Evolutionary conservation across 2,888 invertebrate species (phyloP), one percentile per base, ranked within the genome.

Genomic region (Margaritifera margaritifera): DNA sequence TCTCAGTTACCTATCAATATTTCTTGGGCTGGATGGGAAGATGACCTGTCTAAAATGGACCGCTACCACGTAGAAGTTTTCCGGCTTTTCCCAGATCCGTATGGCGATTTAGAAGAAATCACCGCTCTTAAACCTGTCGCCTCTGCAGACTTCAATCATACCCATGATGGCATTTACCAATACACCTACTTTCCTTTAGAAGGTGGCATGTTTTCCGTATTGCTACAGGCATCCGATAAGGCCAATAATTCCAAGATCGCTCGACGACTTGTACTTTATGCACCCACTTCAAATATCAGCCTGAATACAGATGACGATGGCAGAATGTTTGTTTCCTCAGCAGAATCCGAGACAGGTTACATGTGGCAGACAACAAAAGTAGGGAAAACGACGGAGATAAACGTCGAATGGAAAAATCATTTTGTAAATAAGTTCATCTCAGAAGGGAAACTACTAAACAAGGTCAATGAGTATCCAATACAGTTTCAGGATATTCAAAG

Each of bases 171-270:
- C 27, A 19, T 50, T 6, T 57, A 59, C 8, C 25, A n/a, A 19
- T n/a, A 64, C 0, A 56, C 50, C 11, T 79, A 74, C 66, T 74
- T 52, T 8, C 75, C 78, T 4, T 19, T 62, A 2, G 71, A 69
- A 25, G 72, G 77, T 0, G 82, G 82, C 8, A 66, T 80, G 62
- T 83, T 31, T 54, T 70, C 70, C 57, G 62, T 79, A 6, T 68
- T 82, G 18, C 63, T 83, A 53, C 77, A 80, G 54, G 73, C 69
- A 1, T 31, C 68, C 2, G 83, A 83, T 58, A 70, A 58, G 15
- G 77, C 83, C 55, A 83, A 83, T 68, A 83, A 83, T 66, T 79
- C 81, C 11, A 68, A 64, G 31, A 74, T 72, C 42, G 60, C 62
- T 20, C 64, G 81, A n/a, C 70, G 80, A 15, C 63, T 80, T 55